Base-by-base conservation (phyloP, 23 tunicate species). In the Aplidium turbinatum region DNA sequence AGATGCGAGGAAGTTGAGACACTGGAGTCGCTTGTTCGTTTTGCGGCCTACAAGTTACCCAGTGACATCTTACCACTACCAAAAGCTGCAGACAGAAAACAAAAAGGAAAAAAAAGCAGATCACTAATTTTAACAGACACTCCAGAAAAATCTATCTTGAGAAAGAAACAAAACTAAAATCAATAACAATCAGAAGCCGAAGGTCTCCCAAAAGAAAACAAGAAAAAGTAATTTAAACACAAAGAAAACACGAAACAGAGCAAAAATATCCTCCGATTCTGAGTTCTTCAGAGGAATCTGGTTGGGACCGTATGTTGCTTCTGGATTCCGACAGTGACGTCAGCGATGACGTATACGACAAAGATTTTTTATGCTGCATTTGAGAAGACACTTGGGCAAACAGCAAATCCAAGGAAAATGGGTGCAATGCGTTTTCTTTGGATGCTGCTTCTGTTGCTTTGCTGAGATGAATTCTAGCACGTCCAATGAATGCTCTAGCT, bases 361-460 rank as follows among this genome's bases (percentile, higher is more conserved):
- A 60, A 60, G 68, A 60, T 60, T 60, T 28, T 60, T 28, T 27
- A 9, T 27, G 68, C 35, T 60, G 38, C 35, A 25, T 27, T 26
- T 60, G 35, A 16, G 7, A 60, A 60, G 23, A 54, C 61, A 54
- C 61, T n/a, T 9, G 61, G 61, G 61, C 21, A 54, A 54, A 54
- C 61, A 54, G 61, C 61, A 54, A 54, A 54, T 54, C 61, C 61
- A n/a, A 25, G 23, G 61, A 54, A 54, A 54, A 54, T 26, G 36
- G n/a, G 36, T 54, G n/a, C 60, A 54, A 54, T 54, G 60, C n/a
- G 68, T 30, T 60, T 60, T 13, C 68, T 38, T 6, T 60, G 7
- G 38, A 60, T 60, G 68, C 38, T 28, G n/a, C 68, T 60, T 60
- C 36, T 60, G 68, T 38, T 60, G 68, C 36, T 38, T n/a, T 54